phyloP scores from a whole-genome alignment of 2,797 vertebrate species.

The Protosalanx chinensis region DNA sequence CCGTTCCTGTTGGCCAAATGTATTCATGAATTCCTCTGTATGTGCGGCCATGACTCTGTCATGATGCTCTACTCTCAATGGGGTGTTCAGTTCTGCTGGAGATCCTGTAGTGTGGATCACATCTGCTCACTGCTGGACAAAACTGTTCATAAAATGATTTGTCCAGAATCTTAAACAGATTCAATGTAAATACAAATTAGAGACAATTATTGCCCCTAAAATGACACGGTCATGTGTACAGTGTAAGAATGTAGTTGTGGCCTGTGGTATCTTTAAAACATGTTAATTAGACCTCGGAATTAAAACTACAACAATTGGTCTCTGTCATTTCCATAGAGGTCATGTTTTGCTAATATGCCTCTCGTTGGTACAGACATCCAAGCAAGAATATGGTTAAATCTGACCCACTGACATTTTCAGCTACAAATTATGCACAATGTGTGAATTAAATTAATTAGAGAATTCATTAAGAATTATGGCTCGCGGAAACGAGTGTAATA shows the following conservation, averaged over 20 bases:
- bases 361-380: constrained; percentile 82
- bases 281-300: constrained; percentile 62
- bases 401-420: constrained; percentile 86
- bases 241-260: constrained; percentile 59
- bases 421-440: constrained; percentile 90
- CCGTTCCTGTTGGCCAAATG: constrained; percentile 58
- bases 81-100: too few species aligned
- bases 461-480: constrained; percentile 90
- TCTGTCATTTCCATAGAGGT: constrained; percentile 81
- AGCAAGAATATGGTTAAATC: constrained; percentile 80
- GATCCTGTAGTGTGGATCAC: too few species aligned
- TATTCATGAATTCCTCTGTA: constrained; percentile 69
- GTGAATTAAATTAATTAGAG: constrained; percentile 94
- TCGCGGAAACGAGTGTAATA: constrained; percentile 81
- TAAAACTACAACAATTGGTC: constrained; percentile 74
- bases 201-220: constrained; percentile 53
- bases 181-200: constrained; percentile 46
- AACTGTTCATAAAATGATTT: not conserved
- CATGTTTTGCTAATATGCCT: constrained; percentile 83
- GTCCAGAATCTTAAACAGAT: constrained; percentile 37
- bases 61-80: constrained; percentile 45
- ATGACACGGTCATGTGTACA: constrained; percentile 60
- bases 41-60: constrained; percentile 42
- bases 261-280: constrained; percentile 64
- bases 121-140: too few species aligned